Evolutionary conservation across 2,888 invertebrate species (phyloP).

Genomic region (Pinctada fucata): DNA sequence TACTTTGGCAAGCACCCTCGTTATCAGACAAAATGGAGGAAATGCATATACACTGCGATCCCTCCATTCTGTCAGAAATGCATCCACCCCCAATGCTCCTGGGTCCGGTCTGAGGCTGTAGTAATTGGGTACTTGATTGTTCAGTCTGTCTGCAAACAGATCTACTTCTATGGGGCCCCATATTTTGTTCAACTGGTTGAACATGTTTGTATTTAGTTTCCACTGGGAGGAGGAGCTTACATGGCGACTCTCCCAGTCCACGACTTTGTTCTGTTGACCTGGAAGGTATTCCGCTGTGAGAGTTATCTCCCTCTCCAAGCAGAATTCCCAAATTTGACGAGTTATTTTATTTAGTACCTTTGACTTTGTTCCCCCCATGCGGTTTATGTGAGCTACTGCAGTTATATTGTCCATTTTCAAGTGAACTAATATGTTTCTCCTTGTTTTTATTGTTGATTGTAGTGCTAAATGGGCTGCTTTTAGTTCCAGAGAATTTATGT

Average conservation of each 20-base stretch:
- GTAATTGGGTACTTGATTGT: constrained; percentile 10
- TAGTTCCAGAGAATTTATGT: constrained; percentile 33
- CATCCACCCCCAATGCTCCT: constrained; percentile 15
- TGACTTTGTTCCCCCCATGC: constrained; percentile 10
- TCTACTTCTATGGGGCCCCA: constrained; percentile 4
- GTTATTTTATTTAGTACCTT: constrained; percentile 9
- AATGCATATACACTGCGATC: constrained; percentile 26
- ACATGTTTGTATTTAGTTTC: constrained; percentile 6
- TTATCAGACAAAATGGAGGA: constrained; percentile 26
- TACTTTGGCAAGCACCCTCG: constrained; percentile 15
- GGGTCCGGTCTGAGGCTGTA: too few species aligned
- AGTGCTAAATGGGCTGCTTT: too few species aligned
- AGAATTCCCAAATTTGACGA: constrained; percentile 6
- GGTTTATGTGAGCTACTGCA: constrained; percentile 1
- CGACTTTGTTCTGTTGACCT: constrained; percentile 13
- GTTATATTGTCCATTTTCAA: too few species aligned
- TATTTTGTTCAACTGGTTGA: too few species aligned
- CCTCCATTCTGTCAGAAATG: constrained; percentile 24
- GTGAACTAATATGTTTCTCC: constrained; percentile 3
- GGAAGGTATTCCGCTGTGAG: constrained; percentile 16
- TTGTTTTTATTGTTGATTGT: not conserved
- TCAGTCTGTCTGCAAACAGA: constrained; percentile 23
- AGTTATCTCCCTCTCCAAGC: too few species aligned
- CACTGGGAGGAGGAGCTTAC: constrained; percentile 2
- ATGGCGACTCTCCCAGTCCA: constrained; percentile 12